Evolutionary conservation across 2,797 vertebrate genomes (phyloP).

Genomic region (Eleutherodactylus coqui): DNA sequence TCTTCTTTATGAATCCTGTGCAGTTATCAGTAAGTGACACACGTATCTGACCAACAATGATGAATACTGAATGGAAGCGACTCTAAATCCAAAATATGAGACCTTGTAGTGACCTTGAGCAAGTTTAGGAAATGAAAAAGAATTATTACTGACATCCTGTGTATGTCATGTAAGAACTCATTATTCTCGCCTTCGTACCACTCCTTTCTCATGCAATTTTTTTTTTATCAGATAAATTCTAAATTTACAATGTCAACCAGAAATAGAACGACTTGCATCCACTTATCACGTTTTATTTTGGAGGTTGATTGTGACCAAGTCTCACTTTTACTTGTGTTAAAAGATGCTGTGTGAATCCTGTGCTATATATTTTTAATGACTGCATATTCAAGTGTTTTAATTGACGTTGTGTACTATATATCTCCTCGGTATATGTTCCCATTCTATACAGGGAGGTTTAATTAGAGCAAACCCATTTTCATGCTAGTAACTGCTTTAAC

Average conservation of each 20-base stretch:
- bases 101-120: slow-evolving; percentile 31
- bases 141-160: slow-evolving; percentile 48
- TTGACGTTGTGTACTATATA: neutral
- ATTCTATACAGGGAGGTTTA: neutral
- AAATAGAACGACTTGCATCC: slow-evolving; percentile 57
- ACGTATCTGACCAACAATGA: slow-evolving; percentile 25
- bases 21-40: slow-evolving; percentile 24
- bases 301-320: slow-evolving; percentile 46
- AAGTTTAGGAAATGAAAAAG: slow-evolving; percentile 33
- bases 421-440: neutral
- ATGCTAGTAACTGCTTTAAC: neutral
- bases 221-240: slow-evolving; percentile 56
- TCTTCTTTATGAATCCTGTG: neutral
- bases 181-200: slow-evolving; percentile 26
- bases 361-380: slow-evolving; percentile 33
- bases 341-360: slow-evolving; percentile 46
- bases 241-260: slow-evolving; percentile 53
- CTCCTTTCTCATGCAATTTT: neutral
- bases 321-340: slow-evolving; percentile 58
- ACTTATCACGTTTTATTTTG: slow-evolving; percentile 57
- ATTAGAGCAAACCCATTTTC: neutral
- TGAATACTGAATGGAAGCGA: neutral
- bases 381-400: slow-evolving; percentile 16
- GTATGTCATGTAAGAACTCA: slow-evolving; percentile 17
- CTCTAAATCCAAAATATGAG: neutral